Percentiles rank a stretch among this genome's conserved stretches.
Conservation (phyloP, 2,797 vertebrate species). For the Malacoraja senta region DNA sequence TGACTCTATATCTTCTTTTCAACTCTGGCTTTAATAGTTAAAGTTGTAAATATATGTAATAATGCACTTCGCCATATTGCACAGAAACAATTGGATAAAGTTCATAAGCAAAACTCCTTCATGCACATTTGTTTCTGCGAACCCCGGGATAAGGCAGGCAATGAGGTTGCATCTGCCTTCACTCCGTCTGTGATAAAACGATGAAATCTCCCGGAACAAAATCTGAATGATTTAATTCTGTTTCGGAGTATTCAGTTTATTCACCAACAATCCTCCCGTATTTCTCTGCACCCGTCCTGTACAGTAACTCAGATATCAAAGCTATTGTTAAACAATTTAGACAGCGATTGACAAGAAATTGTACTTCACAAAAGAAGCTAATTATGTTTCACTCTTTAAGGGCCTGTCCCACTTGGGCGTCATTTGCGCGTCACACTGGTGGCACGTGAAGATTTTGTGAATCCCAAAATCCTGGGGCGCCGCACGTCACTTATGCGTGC, state of each 20-base stretch:
- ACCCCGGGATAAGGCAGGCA: not conserved
- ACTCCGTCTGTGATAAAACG: not conserved
- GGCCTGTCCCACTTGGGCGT: too few relatives aligned
- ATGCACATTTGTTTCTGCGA: not conserved
- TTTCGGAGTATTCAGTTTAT: not conserved
- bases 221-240: not conserved
- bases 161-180: not conserved
- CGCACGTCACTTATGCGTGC: too few relatives aligned
- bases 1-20: not conserved
- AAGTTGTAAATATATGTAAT: not conserved
- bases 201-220: not conserved
- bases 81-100: not conserved
- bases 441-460: too few relatives aligned
- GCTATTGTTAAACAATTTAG: not conserved
- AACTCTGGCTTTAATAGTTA: not conserved
- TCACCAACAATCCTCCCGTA: not conserved
- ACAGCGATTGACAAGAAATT: not conserved
- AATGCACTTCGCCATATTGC: not conserved
- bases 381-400: not conserved
- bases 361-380: not conserved
- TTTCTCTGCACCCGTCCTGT: not conserved
- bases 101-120: not conserved
- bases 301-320: not conserved
- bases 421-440: too few relatives aligned
- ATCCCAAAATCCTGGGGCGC: too few relatives aligned